Conservation (phyloP, 2,888 invertebrate species). For the Thalpophila matura region DNA sequence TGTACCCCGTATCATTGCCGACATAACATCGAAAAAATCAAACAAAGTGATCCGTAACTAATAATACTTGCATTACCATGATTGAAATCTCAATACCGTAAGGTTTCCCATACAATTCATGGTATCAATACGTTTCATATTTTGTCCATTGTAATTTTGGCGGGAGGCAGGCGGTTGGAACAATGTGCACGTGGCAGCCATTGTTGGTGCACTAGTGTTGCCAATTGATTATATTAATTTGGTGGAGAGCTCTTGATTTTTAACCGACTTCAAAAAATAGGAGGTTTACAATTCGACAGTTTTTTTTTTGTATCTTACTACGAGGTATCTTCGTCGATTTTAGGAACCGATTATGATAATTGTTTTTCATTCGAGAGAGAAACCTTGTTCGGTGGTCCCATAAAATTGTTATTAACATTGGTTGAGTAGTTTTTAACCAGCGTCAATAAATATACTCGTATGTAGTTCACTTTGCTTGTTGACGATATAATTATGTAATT, state of each 20-base stretch:
- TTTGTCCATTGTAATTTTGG: slow-evolving; percentile 71
- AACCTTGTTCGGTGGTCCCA: no score
- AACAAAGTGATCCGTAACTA: slow-evolving; percentile 42
- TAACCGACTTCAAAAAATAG: no score
- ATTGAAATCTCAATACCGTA: slow-evolving; percentile 68
- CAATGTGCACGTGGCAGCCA: slow-evolving; percentile 72
- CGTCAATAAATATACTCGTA: no score
- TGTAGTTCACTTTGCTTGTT: no score
- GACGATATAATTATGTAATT: no score
- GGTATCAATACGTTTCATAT: slow-evolving; percentile 78
- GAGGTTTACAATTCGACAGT: no score
- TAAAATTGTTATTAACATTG: no score
- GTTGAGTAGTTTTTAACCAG: no score
- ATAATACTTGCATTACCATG: slow-evolving; percentile 60
- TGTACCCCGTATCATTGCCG: slow-evolving; percentile 11
- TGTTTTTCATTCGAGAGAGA: no score
- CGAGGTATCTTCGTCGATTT: no score
- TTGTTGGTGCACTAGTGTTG: slow-evolving; percentile 75
- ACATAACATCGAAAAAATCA: slow-evolving; percentile 33
- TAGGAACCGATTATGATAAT: no score
- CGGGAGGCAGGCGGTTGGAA: slow-evolving; percentile 50
- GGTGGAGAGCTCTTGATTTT: slow-evolving; percentile 57
- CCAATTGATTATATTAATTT: slow-evolving; percentile 75
- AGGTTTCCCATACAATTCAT: slow-evolving; percentile 74
- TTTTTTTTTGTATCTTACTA: no score